Base-by-base conservation (phyloP, 92 coral and sea anemone genomes). In the Actinostola sp. region DNA sequence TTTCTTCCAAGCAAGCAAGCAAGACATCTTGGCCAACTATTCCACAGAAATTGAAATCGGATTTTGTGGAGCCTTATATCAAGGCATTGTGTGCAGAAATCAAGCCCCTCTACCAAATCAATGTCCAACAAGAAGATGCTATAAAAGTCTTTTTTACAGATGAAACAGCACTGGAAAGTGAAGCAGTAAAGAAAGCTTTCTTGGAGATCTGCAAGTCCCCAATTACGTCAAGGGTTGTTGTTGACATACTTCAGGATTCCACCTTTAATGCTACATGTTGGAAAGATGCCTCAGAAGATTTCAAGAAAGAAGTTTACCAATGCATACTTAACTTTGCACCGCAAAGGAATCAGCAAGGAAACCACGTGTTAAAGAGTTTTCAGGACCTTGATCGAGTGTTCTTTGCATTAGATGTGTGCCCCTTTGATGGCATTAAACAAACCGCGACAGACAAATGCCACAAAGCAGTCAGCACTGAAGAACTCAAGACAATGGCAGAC, bases 21-120 rank as follows among this genome's bases (percentile, higher is more conserved):
- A 24, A 70, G 1, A 29, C 24, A 14, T 81, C 81, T 23, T 90
- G 96, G 96, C 3, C 55, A 30, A 30, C 25, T n/a, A 72, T 79
- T 21, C 96, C 96, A 10, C 54, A 75, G 27, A 34, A 12, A 1
- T 49, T 82, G 17, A 76, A 75, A 12, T 50, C 64, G 0, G 68
- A 70, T 34, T 31, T 86, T 2, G 87, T 82, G 6, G 59, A 5
- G 55, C 73, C 73, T 0, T 89, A 75, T 36, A 51, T 77, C 20
- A 23, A 76, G 3, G 72, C 56, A 26, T 17, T 89, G 58, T 44
- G 27, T 2, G 59, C 14, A 1, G 71, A 75, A 42, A 23, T 85
- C 25, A 55, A 3, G 28, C 4, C 1, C 20, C 63, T 25, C 5
- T 1, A 21, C 17, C 19, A 27, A 12, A 27, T 27, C 3, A 31